phyloP scores from a whole-genome alignment of 2,113 vertebrate species.

The Salvelinus sp. region DNA sequence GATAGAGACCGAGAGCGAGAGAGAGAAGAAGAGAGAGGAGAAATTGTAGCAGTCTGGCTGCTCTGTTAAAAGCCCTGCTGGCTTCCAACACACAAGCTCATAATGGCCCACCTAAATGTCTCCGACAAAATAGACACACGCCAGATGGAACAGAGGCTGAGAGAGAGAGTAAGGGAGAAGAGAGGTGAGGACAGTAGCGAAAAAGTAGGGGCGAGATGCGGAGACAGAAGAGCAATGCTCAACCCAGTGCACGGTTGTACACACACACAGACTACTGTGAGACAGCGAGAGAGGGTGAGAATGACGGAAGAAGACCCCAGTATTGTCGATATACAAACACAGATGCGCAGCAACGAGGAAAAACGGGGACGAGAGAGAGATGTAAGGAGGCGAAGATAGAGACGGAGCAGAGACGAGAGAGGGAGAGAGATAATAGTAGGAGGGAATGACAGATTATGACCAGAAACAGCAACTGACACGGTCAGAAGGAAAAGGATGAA shows the following conservation, averaged over 20 bases:
- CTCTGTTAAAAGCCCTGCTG: conserved; percentile 27
- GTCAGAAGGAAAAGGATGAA: too few species aligned
- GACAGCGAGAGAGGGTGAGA: background rate
- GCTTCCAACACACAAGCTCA: background rate
- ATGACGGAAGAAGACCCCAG: too few species aligned
- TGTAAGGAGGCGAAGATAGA: too few species aligned
- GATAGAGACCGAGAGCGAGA: background rate
- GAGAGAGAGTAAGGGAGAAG: conserved; percentile 7
- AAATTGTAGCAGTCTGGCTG: background rate
- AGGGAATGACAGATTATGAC: too few species aligned
- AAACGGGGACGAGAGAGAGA: too few species aligned
- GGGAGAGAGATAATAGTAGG: too few species aligned
- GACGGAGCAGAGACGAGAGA: too few species aligned
- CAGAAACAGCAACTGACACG: too few species aligned
- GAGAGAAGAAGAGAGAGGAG: too few species aligned
- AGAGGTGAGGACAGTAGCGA: background rate
- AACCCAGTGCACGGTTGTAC: too few species aligned
- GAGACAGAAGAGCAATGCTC: background rate
- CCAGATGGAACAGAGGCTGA: conserved; percentile 17
- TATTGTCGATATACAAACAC: too few species aligned
- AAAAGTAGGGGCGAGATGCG: background rate
- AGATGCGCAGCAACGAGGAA: background rate
- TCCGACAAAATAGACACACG: conserved; percentile 41
- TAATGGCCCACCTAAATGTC: conserved; percentile 36
- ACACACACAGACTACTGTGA: background rate